Base-by-base conservation (phyloP, 2,888 invertebrate species). In the Ennomos fuscantarius region DNA sequence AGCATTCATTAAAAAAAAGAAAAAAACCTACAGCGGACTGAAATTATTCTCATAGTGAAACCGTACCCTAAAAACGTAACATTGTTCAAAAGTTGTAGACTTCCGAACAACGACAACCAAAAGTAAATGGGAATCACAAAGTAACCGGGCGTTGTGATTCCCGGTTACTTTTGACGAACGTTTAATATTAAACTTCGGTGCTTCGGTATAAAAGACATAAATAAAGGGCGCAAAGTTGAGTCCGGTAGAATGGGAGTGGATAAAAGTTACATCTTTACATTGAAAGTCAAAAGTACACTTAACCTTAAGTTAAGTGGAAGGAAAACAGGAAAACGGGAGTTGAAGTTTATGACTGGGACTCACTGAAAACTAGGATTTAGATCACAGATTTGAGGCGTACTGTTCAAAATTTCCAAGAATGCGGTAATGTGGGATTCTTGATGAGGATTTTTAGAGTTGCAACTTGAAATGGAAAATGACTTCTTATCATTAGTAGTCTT, bases 131-230 rank as follows among this genome's bases (percentile, higher is more conserved):
- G 24, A 24, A 24, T 24, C 24, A 24, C 24, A 24, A 24, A 24
- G 24, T 24, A 24, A 53, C 46, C 46, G 24, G 13, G 3, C 36
- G 31, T 49, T 49, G 48, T 39, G 51, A 52, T 49, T 33, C 35
- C 24, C 34, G 47, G 47, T 49, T 33, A 32, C 24, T 35, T 51
- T 41, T 58, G 57, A 51, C 50, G 51, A 55, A 60, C 54, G 46
- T 51, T 60, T 55, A 51, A 60, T 60, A 55, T 60, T 60, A 55
- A 60, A 51, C 59, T 59, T 58, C 31, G 32, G 39, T 35, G 49
- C 58, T 58, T 53, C 15, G 12, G 36, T n/a, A 36, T 37, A 36
- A 47, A 37, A 55, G 36, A 48, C 55, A 55, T 60, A 55, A 52
- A 55, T 47, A 52, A 55, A 55, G 40, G 48, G 39, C 47, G 43